Base-by-base conservation (phyloP, 2,797 vertebrate genomes). In the Percopsis omiscomaycus region DNA sequence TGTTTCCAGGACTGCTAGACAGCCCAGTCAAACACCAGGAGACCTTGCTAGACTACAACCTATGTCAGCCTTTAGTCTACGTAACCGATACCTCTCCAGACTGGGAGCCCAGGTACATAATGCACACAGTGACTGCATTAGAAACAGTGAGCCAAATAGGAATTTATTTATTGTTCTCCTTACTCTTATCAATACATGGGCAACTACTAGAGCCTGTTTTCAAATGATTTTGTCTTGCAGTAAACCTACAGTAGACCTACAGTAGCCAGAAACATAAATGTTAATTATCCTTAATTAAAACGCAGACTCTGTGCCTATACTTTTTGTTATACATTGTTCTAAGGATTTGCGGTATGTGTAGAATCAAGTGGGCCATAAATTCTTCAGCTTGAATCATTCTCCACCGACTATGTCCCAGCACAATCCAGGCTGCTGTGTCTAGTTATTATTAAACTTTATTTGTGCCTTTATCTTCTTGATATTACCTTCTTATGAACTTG, bases 51-150 rank as follows among this genome's bases (percentile, higher is more conserved):
- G 80, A 72, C 83, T 93, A 60, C 72, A 75, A 66, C 94, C 92
- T 59, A 86, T 94, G 85, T 90, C 91, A 86, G 90, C 89, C 53
- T 94, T 94, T 79, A 88, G 88, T 57, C 86, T 95, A 53, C 91
- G 90, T 55, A 93, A 93, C 89, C 90, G 92, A 16, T 94, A 95
- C 84, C 94, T 95, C 74, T 94, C 92, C 89, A 94, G 80, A 82
- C 86, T 95, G 56, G 89, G 94, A 32, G 84, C 90, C 60, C 93
- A 94, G 94, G 93, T 95, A 94, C 47, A 61, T 28, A 44, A 8
- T 14, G 14, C 4, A 29, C 64, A 16, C 59, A 77, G 13, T 48
- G 51, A 70, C 32, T 54, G 29, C 27, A 42, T 12, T 2, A 64
- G 74, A 32, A 49, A 15, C 66, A 28, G 54, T 5, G 59, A 48